Conservation (phyloP, 2,888 invertebrate species). For the Cephus sareptanus region DNA sequence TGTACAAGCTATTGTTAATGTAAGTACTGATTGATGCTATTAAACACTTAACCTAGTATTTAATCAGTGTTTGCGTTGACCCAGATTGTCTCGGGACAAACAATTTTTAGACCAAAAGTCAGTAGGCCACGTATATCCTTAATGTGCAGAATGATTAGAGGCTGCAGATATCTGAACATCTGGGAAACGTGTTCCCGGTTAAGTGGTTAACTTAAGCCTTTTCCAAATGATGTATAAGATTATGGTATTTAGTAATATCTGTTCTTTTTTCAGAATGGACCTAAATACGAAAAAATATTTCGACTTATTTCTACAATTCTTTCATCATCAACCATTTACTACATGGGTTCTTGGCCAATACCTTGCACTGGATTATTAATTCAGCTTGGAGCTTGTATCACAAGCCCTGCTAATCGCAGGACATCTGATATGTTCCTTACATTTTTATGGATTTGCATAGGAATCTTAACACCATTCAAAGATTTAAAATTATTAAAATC, state of each 20-base stretch:
- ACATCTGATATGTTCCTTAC: constrained; percentile 45
- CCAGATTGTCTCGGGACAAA: too few relatives aligned
- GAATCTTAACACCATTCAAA: constrained; percentile 39
- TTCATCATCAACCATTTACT: constrained; percentile 42
- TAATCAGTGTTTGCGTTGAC: too few relatives aligned
- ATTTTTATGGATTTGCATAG: constrained; percentile 55
- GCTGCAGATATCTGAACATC: too few relatives aligned
- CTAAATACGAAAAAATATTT: constrained; percentile 44
- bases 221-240: not conserved
- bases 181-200: too few relatives aligned
- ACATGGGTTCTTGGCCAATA: constrained; percentile 40
- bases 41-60: not conserved
- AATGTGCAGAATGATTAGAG: too few relatives aligned
- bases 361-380: constrained; percentile 51
- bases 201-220: not conserved
- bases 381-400: constrained; percentile 46
- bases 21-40: constrained; percentile 33
- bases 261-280: constrained; percentile 41
- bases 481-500: constrained; percentile 37
- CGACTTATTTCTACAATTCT: constrained; percentile 48
- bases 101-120: too few relatives aligned
- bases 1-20: constrained; percentile 43
- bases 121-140: too few relatives aligned
- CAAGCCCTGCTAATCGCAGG: constrained; percentile 31
- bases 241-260: constrained; percentile 1